Conservation (phyloP, 2,888 invertebrate genomes). For the Mamestra brassicae region DNA sequence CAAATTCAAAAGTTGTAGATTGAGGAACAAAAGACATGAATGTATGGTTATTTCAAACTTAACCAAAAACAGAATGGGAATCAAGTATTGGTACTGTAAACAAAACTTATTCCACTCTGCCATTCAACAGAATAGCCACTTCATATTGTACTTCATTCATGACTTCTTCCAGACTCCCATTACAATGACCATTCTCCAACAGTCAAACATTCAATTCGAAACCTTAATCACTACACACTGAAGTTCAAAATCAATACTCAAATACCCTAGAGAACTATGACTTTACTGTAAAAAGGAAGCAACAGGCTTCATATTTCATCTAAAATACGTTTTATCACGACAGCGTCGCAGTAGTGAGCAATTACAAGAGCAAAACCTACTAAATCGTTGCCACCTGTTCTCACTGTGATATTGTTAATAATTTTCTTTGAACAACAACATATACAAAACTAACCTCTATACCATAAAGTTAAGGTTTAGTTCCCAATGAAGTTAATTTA, state of each 20-base stretch:
- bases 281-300: conserved; percentile 36
- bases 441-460: conserved; percentile 65
- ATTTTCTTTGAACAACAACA: conserved; percentile 70
- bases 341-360: conserved; percentile 82
- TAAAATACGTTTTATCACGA: conserved; percentile 79
- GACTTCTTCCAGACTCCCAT: conserved; percentile 25
- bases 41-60: not conserved
- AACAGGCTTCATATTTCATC: conserved; percentile 77
- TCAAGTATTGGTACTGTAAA: not conserved
- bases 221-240: not conserved
- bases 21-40: not conserved
- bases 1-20: not conserved
- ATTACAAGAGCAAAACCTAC: conserved; percentile 86
- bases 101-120: conserved; percentile 18
- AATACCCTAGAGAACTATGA: not conserved
- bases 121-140: conserved; percentile 58
- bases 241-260: conserved; percentile 14
- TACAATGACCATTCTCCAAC: conserved; percentile 34
- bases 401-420: conserved; percentile 82
- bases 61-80: not conserved
- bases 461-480: conserved; percentile 47
- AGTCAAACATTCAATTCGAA: conserved; percentile 36
- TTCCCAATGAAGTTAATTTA: conserved; percentile 55
- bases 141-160: conserved; percentile 68
- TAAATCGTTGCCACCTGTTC: conserved; percentile 86